Evolutionary conservation across 2,797 vertebrate genomes (phyloP).

Genomic region (Eremophila alpestris): DNA sequence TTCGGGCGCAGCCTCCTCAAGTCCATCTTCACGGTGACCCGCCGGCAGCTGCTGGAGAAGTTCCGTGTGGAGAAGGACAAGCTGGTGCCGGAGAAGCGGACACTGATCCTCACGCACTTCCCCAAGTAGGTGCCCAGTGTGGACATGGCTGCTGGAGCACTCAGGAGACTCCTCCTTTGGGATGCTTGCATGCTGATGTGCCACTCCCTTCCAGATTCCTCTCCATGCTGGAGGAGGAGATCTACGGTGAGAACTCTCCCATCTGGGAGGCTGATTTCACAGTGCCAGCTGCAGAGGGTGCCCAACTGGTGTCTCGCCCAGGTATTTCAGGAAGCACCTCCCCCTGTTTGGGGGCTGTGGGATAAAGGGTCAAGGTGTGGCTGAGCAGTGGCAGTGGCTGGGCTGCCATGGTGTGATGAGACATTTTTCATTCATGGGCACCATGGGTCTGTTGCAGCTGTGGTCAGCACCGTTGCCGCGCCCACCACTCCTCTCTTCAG

Average conservation of each 20-base stretch:
- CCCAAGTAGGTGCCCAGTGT: conserved; percentile 84
- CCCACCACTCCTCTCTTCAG: conserved; percentile 85
- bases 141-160: background rate
- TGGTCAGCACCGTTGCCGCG: conserved; percentile 84
- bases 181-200: fast-evolving
- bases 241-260: conserved; percentile 95
- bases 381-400: background rate
- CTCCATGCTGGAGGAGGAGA: conserved; percentile 98
- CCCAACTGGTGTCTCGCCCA: conserved; percentile 89
- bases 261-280: conserved; percentile 99
- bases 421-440: background rate
- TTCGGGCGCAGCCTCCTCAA: conserved; percentile 95
- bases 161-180: background rate
- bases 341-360: background rate
- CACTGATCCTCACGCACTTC: conserved; percentile 97
- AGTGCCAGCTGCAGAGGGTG: conserved; percentile 87
- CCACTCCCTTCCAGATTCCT: conserved; percentile 84
- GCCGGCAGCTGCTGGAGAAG: conserved; percentile 95
- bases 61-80: conserved; percentile 99
- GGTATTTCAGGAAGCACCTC: conserved; percentile 71
- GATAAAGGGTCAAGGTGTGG: background rate
- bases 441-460: conserved; percentile 35
- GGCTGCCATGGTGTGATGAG: fast-evolving
- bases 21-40: conserved; percentile 96
- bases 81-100: conserved; percentile 95